Base-by-base conservation (phyloP, 1,140 invertebrate species). In the Solenopsis invicta region DNA sequence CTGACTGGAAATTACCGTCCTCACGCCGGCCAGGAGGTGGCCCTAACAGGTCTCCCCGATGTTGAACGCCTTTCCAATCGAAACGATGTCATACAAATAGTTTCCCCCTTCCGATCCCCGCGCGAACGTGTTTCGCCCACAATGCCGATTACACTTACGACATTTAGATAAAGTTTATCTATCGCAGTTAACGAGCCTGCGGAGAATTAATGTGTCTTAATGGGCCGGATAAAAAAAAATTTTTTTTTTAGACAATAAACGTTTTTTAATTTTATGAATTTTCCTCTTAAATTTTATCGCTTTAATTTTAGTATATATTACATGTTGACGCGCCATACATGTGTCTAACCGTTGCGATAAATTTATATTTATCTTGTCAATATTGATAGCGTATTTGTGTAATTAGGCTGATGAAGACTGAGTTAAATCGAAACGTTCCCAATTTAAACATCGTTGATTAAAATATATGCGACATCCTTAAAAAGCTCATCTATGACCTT, bases 1-100 rank as follows among this genome's bases (percentile, higher is more conserved):
- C 21, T 29, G 56, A 85, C 85, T 85, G 86, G 78, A 87, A 82
- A 74, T 85, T 85, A 48, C 67, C 41, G 54, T 69, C 50, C 69
- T 66, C 16, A 12, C 34, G 61, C n/a, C 74, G 74, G n/a, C 80
- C 69, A 84, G 18, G 45, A 71, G 56, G 9, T 64, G 56, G 52
- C 41, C 45, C 52, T 64, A 78, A 56, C 82, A 74, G 41, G 13
- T 75, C 69, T 74, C 69, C 37, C 21, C 24, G 54, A 48, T 48
- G 24, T 82, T 48, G 18, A 82, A 61, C 4, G 34, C n/a, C 62
- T 24, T 54, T 24, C 4, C 48, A 18, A 72, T 75, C 10, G 66
- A 72, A 56, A 71, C 66, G 64, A 71, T 56, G 66, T 56, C 34
- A 3, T 18, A 24, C 34, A 41, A 59, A 41, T 41, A 56, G 56